Base-by-base conservation (phyloP, 2,888 invertebrate genomes). In the Phaonia tiefii region DNA sequence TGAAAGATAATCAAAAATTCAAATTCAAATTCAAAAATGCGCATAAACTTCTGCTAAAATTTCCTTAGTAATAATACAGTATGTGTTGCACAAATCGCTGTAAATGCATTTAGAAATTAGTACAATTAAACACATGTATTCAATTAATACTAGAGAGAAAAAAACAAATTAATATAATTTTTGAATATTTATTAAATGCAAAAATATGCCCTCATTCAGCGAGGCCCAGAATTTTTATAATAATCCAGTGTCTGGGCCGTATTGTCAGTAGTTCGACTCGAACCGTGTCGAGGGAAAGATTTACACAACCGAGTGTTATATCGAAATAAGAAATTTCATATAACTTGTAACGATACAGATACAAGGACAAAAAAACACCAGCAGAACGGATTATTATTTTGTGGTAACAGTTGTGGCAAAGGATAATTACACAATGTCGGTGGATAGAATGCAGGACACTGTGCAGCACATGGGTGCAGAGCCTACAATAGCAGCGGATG, bases 381-480 rank as follows among this genome's bases (percentile, higher is more conserved):
- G 17, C 10, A 63, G 46, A 70, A 39, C 20, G 65, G 58, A 58
- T 65, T 49, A 58, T 31, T 13, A 20, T 0, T 44, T 13, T 10
- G 58, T 49, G 54, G 56, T 20, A 25, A 39, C 58, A 46, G 26
- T 49, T n/a, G n/a, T 25, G 46, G 1, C 3, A 46, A 54, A 39
- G 71, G 71, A 75, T 46, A 79, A 13, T 51, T 22, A 31, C 8
- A 75, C 20, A 71, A 87, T 87, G 88, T 84, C 87, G 56, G 85
- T 86, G 84, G 87, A 78, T 56, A 75, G 67, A 60, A 26, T 81
- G 37, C 67, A 86, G 79, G 87, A 85, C 75, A 84, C 84, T 66
- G 83, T 86, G 77, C 85, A 86, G 83, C 85, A 87, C 82, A 86
- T 88, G 73, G 82, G 86, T 65, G 82, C 86, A 60, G 85, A 85